Conservation (phyloP, 2,797 vertebrate species). For the Kryptopterus vitreolus region DNA sequence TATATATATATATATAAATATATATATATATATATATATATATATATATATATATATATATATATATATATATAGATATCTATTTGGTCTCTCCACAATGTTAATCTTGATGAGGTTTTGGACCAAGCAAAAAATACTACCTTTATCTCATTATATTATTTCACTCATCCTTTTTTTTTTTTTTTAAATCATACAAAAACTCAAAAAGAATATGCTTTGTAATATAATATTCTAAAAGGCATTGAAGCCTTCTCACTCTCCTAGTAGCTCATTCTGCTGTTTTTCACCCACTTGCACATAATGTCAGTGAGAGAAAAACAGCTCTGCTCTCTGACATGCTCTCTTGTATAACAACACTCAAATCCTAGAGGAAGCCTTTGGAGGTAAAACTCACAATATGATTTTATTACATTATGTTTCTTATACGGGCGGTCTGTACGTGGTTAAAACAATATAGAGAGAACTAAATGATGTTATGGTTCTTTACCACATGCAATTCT, state of each 20-base stretch:
- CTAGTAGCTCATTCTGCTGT: constrained; percentile 21
- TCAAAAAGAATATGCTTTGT: not conserved
- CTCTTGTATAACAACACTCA: constrained; percentile 44
- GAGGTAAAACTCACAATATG: not conserved
- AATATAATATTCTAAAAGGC: constrained; percentile 22
- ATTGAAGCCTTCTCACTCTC: not conserved
- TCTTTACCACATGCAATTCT: not conserved
- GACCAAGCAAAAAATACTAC: too few relatives aligned
- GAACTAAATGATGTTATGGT: not conserved
- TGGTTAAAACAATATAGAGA: not conserved
- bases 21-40: too few relatives aligned
- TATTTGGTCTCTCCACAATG: too few relatives aligned
- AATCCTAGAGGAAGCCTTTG: constrained; percentile 19
- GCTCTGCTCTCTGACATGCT: constrained; percentile 25
- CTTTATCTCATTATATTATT: too few relatives aligned
- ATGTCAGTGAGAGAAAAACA: constrained; percentile 9
- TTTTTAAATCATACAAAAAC: not conserved
- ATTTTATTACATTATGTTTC: not conserved
- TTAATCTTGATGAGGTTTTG: too few relatives aligned
- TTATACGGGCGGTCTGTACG: not conserved
- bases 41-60: too few relatives aligned
- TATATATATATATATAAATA: too few relatives aligned
- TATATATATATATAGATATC: too few relatives aligned
- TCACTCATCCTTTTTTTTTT: too few relatives aligned
- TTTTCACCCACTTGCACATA: constrained; percentile 16